These are phyloP conservation scores for Tetramorium bicarinatum DNA, from an alignment of 2,888 invertebrate species.

Conservation along the genomic window DNA sequence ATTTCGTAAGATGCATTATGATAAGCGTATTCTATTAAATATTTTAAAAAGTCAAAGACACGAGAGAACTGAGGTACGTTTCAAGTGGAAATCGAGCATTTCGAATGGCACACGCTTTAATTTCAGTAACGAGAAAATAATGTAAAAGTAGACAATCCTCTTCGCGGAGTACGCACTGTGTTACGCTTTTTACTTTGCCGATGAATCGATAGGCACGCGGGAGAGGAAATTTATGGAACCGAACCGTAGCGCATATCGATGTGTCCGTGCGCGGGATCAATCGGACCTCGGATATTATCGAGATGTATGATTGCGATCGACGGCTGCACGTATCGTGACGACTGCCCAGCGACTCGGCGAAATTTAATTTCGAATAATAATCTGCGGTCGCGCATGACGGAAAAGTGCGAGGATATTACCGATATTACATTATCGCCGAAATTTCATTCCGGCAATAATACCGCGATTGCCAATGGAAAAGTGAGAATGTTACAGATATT, in stretches of 20 bases:
- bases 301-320: conserved; percentile 7
- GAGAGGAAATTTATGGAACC: conserved; percentile 12
- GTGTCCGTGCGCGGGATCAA: conserved; percentile 22
- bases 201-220: neutral
- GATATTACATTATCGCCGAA: conserved; percentile 46
- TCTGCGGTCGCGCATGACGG: conserved; percentile 36
- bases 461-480: conserved; percentile 31
- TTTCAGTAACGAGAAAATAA: conserved; percentile 31
- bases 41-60: neutral
- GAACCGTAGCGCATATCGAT: neutral
- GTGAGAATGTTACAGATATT: conserved; percentile 47
- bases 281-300: conserved; percentile 21
- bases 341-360: conserved; percentile 14
- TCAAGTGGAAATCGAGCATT: neutral
- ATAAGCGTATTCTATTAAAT: neutral
- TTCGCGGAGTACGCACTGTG: neutral
- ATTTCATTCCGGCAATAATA: conserved; percentile 50
- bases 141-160: conserved; percentile 4
- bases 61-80: neutral
- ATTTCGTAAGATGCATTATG: neutral
- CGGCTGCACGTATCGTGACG: conserved; percentile 30
- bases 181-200: neutral
- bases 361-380: conserved; percentile 55
- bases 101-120: neutral
- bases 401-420: conserved; percentile 45